phyloP scores from a whole-genome alignment of 2,113 vertebrate genomes.

The Synchiropus splendidus region DNA sequence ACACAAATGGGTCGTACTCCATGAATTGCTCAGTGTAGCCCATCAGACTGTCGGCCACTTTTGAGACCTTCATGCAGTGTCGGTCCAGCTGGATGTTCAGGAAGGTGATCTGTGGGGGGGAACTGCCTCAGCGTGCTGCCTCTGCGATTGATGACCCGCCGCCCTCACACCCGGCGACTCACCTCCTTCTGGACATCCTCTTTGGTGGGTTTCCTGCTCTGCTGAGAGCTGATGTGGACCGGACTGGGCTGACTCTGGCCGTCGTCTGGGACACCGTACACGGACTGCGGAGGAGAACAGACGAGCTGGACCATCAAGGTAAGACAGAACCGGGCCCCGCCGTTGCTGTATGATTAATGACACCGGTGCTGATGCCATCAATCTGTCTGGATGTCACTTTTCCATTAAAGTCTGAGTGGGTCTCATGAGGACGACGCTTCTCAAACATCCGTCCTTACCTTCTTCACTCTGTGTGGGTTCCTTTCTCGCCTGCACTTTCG shows the following conservation, averaged over 20 bases:
- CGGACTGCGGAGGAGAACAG: constrained; percentile 66
- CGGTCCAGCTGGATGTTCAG: constrained; percentile 88
- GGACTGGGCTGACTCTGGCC: constrained; percentile 81
- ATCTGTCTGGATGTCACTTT: background rate
- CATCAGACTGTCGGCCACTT: constrained; percentile 95
- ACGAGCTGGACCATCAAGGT: too few species aligned
- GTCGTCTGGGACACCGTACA: constrained; percentile 85
- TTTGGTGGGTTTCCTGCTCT: constrained; percentile 78
- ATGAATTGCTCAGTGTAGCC: constrained; percentile 85
- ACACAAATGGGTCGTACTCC: constrained; percentile 86
- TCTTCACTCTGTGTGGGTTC: constrained; percentile 93
- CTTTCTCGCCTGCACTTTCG: constrained; percentile 91
- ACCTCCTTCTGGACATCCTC: constrained; percentile 89
- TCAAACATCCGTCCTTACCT: constrained; percentile 59
- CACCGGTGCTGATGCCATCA: background rate
- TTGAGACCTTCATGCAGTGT: constrained; percentile 97
- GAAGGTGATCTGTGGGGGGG: constrained; percentile 78
- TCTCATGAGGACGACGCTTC: too few species aligned
- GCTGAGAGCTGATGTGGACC: constrained; percentile 75
- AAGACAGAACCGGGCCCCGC: background rate
- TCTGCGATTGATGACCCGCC: constrained; percentile 23
- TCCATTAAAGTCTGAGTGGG: too few species aligned
- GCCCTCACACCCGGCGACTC: constrained; percentile 23
- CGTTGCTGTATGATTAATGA: constrained; percentile 7
- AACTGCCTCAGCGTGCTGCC: constrained; percentile 23